Evolutionary conservation across 1,140 invertebrate species (phyloP).

Genomic region (Meloidogyne exigua): DNA sequence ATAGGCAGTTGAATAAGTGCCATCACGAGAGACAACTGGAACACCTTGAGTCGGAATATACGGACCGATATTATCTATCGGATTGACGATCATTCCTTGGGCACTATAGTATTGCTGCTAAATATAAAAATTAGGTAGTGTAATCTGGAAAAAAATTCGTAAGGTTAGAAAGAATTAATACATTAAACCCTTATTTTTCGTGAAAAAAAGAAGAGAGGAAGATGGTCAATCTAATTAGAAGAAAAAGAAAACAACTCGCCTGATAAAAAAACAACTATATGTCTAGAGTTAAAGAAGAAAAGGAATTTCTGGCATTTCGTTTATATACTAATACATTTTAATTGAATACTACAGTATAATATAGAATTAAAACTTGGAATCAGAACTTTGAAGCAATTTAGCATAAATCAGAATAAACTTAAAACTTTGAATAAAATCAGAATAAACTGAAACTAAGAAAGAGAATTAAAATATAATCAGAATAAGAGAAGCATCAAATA

Average conservation of each 20-base stretch:
- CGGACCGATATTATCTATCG: not conserved
- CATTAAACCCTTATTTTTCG: not conserved
- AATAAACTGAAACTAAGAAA: too few relatives aligned
- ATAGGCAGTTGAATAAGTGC: conserved; percentile 11
- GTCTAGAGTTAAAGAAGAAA: not conserved
- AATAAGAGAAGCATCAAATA: too few relatives aligned
- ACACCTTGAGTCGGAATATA: conserved; percentile 10
- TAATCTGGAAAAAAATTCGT: not conserved
- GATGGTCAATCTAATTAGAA: not conserved
- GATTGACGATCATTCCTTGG: conserved; percentile 11
- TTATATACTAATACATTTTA: not conserved
- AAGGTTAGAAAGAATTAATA: not conserved
- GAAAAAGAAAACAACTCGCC: not conserved
- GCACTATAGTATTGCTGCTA: not conserved
- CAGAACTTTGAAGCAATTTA: too few relatives aligned
- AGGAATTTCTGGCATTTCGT: not conserved
- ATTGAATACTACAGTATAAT: not conserved
- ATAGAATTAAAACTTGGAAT: too few relatives aligned
- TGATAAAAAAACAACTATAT: not conserved
- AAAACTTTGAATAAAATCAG: too few relatives aligned
- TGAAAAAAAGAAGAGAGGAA: not conserved
- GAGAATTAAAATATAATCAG: too few relatives aligned
- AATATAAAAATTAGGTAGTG: not conserved
- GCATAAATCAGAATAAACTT: too few relatives aligned
- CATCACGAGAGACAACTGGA: not conserved